phyloP scores from a whole-genome alignment of 2,797 vertebrate genomes.

The Cuculus canorus region DNA sequence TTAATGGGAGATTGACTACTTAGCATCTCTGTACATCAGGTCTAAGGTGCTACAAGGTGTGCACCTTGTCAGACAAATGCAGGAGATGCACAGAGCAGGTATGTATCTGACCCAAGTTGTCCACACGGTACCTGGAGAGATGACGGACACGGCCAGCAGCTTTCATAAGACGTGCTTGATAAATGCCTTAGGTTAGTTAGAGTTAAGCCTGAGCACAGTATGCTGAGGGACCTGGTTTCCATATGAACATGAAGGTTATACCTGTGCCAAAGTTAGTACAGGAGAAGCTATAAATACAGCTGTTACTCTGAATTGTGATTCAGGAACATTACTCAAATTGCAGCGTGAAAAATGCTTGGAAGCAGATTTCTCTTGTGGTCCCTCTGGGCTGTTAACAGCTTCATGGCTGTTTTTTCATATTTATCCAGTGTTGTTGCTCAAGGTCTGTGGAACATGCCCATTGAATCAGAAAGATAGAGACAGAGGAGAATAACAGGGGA shows the following conservation, averaged over 20 bases:
- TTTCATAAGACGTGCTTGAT: not conserved
- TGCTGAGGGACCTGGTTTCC: not conserved
- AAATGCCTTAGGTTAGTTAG: not conserved
- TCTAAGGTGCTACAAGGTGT: not conserved
- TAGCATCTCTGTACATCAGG: not conserved
- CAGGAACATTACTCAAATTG: not conserved
- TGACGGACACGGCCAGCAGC: not conserved
- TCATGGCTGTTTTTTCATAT: not conserved
- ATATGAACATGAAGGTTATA: not conserved
- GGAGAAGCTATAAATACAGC: not conserved
- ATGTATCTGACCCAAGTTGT: not conserved
- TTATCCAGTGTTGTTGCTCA: not conserved
- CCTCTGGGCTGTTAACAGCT: not conserved
- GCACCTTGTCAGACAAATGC: not conserved
- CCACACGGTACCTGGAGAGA: accelerated
- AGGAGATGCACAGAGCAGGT: not conserved
- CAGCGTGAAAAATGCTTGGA: not conserved
- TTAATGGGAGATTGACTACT: not conserved
- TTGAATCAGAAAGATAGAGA: not conserved
- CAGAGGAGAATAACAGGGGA: not conserved
- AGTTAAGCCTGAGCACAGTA: not conserved
- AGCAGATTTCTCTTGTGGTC: not conserved
- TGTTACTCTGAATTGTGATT: not conserved
- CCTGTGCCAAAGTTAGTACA: not conserved
- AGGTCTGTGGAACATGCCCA: not conserved